Percentiles rank a stretch among this genome's conserved stretches.
These are phyloP conservation scores for Clepsis dumicolana DNA, from an alignment of 2,888 invertebrate genomes.

Conservation along the genomic window DNA sequence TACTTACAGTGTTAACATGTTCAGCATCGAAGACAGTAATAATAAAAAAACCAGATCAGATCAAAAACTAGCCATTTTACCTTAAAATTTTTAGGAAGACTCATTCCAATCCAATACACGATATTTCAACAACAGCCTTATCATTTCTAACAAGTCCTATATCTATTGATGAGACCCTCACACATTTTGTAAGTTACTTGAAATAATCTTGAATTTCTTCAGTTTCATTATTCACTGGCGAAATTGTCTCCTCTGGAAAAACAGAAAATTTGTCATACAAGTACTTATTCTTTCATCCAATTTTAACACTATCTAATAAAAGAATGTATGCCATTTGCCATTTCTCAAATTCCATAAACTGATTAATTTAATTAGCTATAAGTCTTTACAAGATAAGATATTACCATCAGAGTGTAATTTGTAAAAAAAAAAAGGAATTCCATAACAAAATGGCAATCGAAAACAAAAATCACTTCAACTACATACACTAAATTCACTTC, in stretches of 20 bases:
- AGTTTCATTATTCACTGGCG: slow-evolving; percentile 2
- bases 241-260: slow-evolving; percentile 28
- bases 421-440: no score
- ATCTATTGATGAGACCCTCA: slow-evolving; percentile 29
- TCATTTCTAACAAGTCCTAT: slow-evolving; percentile 24
- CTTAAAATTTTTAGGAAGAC: slow-evolving; percentile 34
- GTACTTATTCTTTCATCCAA: no score
- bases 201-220: slow-evolving; percentile 23
- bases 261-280: neutral
- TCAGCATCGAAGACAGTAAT: neutral
- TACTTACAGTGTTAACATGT: neutral
- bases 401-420: neutral
- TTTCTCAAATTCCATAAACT: no score
- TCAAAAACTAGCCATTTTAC: slow-evolving; percentile 24
- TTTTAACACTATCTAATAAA: no score
- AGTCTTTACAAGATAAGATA: no score
- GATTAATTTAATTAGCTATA: no score
- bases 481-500: no score
- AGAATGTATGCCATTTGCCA: no score
- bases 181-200: slow-evolving; percentile 23
- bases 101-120: slow-evolving; percentile 11
- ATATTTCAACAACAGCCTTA: slow-evolving; percentile 36
- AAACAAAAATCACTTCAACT: neutral
- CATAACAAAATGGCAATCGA: neutral
- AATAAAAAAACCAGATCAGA: neutral